Evolutionary conservation across 2,797 vertebrate genomes (phyloP).

Genomic region (Pseudomugil gertrudae): DNA sequence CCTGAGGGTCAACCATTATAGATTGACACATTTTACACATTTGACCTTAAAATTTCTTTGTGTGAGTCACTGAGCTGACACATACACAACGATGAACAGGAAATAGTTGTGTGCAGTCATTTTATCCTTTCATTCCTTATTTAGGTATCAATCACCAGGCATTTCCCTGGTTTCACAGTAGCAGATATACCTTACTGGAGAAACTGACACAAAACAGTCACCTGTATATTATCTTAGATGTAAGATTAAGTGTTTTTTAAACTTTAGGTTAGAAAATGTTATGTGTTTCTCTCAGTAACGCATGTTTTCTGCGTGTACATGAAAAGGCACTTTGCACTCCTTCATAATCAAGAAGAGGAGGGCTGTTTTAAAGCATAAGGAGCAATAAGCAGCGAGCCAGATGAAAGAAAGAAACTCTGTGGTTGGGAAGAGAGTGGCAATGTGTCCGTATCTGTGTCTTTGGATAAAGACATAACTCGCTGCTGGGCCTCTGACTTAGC

Average conservation of each 20-base stretch:
- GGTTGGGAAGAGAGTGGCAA: constrained; percentile 28
- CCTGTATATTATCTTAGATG: not conserved
- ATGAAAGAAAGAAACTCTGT: constrained; percentile 49
- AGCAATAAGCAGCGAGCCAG: constrained; percentile 19
- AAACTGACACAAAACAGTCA: constrained; percentile 1
- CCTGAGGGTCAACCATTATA: constrained; percentile 47
- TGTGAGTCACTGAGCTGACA: not conserved
- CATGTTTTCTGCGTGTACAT: constrained; percentile 4
- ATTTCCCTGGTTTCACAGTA: not conserved
- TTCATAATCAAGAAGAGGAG: constrained; percentile 7
- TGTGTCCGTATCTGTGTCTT: constrained; percentile 32
- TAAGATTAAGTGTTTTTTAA: not conserved
- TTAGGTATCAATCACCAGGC: not conserved
- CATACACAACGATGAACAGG: not conserved
- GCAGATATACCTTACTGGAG: not conserved
- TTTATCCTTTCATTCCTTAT: not conserved
- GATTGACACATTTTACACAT: constrained; percentile 62
- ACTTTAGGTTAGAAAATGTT: not conserved
- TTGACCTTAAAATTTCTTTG: constrained; percentile 49
- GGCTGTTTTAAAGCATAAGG: constrained; percentile 16
- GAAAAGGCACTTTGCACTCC: constrained; percentile 15
- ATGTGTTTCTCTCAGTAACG: not conserved
- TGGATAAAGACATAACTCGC: constrained; percentile 57
- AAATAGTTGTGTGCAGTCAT: not conserved
- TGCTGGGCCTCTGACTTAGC: constrained; percentile 60